Evolutionary conservation across 2,888 invertebrate genomes (phyloP).

Genomic region (Ormyrus nitidulus): DNA sequence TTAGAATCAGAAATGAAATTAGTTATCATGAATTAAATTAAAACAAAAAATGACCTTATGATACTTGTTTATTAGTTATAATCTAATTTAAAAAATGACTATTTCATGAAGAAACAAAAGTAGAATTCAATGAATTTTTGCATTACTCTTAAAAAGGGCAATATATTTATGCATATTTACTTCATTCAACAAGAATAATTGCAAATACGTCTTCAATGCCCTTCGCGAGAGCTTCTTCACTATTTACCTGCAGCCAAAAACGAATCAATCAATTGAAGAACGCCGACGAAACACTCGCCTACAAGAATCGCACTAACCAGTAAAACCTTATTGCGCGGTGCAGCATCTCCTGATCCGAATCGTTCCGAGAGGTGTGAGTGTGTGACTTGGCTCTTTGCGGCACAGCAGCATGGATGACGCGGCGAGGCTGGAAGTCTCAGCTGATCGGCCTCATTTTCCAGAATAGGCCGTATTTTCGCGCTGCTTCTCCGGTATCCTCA

Average conservation of each 20-base stretch:
- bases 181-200: too few relatives aligned
- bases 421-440: constrained; percentile 37
- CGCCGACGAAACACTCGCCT: background rate
- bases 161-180: too few relatives aligned
- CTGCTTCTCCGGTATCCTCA: background rate
- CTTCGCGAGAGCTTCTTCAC: too few relatives aligned
- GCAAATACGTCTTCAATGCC: too few relatives aligned
- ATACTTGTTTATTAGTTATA: background rate
- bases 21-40: background rate
- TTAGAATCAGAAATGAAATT: background rate
- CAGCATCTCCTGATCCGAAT: too few relatives aligned
- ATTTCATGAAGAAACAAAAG: background rate
- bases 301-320: background rate
- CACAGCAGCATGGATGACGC: background rate
- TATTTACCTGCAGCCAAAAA: background rate
- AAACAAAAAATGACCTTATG: background rate
- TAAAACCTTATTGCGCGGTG: too few relatives aligned
- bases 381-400: background rate
- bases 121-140: background rate
- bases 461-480: constrained; percentile 30
- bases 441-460: constrained; percentile 43
- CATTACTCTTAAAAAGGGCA: too few relatives aligned
- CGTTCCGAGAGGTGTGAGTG: too few relatives aligned
- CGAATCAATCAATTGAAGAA: background rate
- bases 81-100: background rate